A percentile compares a stretch with the other conserved stretches of the same genome.
Evolutionary conservation across 2,797 vertebrate species (phyloP).

Genomic region (Hoplostethus atlanticus): DNA sequence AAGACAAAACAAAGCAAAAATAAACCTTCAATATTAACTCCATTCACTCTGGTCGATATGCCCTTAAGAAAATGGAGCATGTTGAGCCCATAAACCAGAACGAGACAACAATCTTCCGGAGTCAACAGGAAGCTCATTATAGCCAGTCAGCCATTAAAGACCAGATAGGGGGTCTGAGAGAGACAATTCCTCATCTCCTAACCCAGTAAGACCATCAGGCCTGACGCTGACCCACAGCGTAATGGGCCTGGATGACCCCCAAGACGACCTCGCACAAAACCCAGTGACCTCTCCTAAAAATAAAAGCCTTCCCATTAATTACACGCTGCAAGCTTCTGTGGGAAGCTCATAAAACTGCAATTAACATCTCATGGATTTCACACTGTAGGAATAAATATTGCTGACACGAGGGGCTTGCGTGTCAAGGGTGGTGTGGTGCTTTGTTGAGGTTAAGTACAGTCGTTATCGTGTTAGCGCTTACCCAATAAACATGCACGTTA

Average conservation of each 20-base stretch:
- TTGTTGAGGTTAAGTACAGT: not conserved
- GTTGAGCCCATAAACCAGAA: slow-evolving; percentile 61
- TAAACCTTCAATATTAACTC: slow-evolving; percentile 18
- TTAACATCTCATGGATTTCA: slow-evolving; percentile 64
- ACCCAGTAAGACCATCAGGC: slow-evolving; percentile 40
- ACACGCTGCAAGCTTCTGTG: slow-evolving; percentile 35
- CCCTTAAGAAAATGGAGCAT: slow-evolving; percentile 47
- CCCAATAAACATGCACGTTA: slow-evolving; percentile 11
- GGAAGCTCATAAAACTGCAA: slow-evolving; percentile 71
- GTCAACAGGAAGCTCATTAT: slow-evolving; percentile 77
- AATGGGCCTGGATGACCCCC: slow-evolving; percentile 60
- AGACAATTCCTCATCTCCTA: slow-evolving; percentile 40
- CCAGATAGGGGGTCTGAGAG: slow-evolving; percentile 51
- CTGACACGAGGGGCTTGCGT: slow-evolving; percentile 15
- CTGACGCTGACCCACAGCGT: slow-evolving; percentile 45
- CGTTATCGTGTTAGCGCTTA: slow-evolving; percentile 25
- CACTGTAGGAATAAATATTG: slow-evolving; percentile 48
- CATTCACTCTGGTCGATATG: slow-evolving; percentile 39
- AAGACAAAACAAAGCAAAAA: not conserved
- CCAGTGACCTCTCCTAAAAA: slow-evolving; percentile 44
- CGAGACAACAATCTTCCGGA: slow-evolving; percentile 66
- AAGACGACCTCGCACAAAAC: slow-evolving; percentile 45
- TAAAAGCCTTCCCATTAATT: slow-evolving; percentile 61
- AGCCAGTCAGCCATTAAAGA: slow-evolving; percentile 58
- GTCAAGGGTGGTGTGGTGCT: slow-evolving; percentile 41